Evolutionary conservation across 2,113 vertebrate genomes (phyloP).

Genomic region (Heliornis fulica): DNA sequence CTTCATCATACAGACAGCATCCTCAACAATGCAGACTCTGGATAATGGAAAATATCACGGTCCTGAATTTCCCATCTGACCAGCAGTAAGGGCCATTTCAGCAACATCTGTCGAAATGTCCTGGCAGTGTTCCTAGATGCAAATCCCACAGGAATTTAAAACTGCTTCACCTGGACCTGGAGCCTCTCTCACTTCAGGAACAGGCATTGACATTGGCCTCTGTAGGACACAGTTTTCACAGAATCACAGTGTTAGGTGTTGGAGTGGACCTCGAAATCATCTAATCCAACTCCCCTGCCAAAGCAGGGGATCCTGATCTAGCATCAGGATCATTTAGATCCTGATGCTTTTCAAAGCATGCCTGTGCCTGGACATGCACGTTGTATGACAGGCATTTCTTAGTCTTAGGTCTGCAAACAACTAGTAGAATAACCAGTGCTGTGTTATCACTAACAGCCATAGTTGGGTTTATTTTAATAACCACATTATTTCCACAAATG

Average conservation of each 20-base stretch:
- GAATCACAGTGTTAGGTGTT: too few relatives aligned
- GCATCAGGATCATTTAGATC: too few relatives aligned
- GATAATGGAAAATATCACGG: not conserved
- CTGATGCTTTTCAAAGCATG: not conserved
- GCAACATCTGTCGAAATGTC: not conserved
- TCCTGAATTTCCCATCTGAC: not conserved
- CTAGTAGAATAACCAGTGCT: not conserved
- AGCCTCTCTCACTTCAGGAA: not conserved
- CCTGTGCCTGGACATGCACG: accelerated
- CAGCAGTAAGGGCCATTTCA: not conserved
- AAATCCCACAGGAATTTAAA: not conserved
- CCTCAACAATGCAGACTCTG: not conserved
- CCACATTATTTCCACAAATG: not conserved
- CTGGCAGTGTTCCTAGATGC: not conserved
- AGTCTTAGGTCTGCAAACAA: not conserved
- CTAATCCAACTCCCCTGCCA: too few relatives aligned
- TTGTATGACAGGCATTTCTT: not conserved
- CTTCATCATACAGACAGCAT: accelerated
- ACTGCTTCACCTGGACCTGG: not conserved
- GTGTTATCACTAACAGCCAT: not conserved
- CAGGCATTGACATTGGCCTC: not conserved
- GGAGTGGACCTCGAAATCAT: too few relatives aligned
- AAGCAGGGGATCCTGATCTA: too few relatives aligned
- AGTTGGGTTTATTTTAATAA: not conserved
- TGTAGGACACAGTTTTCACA: not conserved